Base-by-base conservation (phyloP, 1,140 invertebrate genomes). In the Zaprionus camerounensis region DNA sequence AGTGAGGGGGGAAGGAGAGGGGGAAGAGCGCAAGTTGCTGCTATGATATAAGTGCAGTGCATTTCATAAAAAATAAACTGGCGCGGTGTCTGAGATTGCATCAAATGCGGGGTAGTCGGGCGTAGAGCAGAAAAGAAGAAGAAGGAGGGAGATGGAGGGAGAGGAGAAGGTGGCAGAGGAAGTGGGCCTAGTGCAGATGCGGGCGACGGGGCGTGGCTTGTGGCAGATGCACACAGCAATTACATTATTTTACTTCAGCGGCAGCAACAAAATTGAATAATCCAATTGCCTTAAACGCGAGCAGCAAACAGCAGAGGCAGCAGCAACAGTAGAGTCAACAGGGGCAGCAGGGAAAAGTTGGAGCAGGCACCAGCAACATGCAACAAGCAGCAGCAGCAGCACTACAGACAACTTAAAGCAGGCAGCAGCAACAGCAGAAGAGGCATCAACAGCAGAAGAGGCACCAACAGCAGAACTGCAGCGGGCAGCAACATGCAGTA, bases 201-300 rank as follows among this genome's bases (percentile, higher is more conserved):
- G 44, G 51, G 12, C 5, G 26, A 3, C n/a, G 31, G n/a, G 13
- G 11, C 11, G 31, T 24, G 13, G 44, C 44, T 13, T 5, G 41
- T 17, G 36, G 55, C n/a, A 68, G 68, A 44, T 77, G 68, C 78
- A 81, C 55, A 55, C 55, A 44, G 82, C 82, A 81, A 84, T 84
- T 84, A 85, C 82, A 84, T 81, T 80, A 84, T 78, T 85, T 74
- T 46, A 53, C 67, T 61, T 70, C 71, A 26, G 20, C 46, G 41
- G 44, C 51, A 38, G 22, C 24, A 72, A 36, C 38, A 66, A 72
- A 62, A 82, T 84, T 84, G 62, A 84, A 84, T 84, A 85, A 84
- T 81, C 74, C 78, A 81, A 71, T 71, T 76, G 73, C 51, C 41
- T 17, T 28, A 28, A 46, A 46, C 41, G 41, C 41, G 41, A 46